These are phyloP conservation scores for Ameiurus melas DNA, from an alignment of 2,113 vertebrate genomes.

Conservation along the genomic window DNA sequence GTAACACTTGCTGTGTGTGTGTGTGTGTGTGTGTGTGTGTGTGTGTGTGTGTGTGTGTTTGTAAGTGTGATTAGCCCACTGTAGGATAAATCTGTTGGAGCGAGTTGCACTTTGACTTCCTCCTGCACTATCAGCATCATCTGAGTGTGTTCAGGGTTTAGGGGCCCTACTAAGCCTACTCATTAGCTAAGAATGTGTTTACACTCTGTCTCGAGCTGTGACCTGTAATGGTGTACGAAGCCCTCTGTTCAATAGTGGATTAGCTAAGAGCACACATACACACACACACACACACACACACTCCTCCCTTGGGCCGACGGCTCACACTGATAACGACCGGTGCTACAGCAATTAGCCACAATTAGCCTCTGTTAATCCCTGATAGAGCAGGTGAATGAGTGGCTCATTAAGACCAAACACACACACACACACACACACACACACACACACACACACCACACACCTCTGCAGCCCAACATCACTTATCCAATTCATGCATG, in stretches of 20 bases:
- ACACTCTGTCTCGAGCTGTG: conserved; percentile 67
- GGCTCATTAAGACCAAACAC: conserved; percentile 2
- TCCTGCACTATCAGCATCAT: conserved; percentile 13
- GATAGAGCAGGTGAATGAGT: conserved; percentile 13
- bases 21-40: neutral
- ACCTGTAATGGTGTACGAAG: conserved; percentile 73
- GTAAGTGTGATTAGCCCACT: neutral
- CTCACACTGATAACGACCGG: conserved; percentile 4
- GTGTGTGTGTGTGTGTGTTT: neutral
- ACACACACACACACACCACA: neutral
- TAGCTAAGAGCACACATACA: conserved; percentile 61
- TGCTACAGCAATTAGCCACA: conserved; percentile 23
- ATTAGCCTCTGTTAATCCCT: conserved; percentile 40
- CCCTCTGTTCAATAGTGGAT: conserved; percentile 74
- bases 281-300: conserved; percentile 29
- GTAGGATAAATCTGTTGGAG: conserved; percentile 5
- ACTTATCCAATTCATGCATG: neutral
- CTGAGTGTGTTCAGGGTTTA: conserved; percentile 38
- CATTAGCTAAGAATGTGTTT: conserved; percentile 78
- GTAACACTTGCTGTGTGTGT: too few relatives aligned
- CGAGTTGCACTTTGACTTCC: conserved; percentile 30
- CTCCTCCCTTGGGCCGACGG: neutral
- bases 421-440: neutral
- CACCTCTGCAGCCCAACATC: neutral
- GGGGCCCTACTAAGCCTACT: conserved; percentile 53